These are phyloP conservation scores for Macrotrachela quadricornifera DNA, from an alignment of 1,140 invertebrate genomes.

Conservation along the genomic window DNA sequence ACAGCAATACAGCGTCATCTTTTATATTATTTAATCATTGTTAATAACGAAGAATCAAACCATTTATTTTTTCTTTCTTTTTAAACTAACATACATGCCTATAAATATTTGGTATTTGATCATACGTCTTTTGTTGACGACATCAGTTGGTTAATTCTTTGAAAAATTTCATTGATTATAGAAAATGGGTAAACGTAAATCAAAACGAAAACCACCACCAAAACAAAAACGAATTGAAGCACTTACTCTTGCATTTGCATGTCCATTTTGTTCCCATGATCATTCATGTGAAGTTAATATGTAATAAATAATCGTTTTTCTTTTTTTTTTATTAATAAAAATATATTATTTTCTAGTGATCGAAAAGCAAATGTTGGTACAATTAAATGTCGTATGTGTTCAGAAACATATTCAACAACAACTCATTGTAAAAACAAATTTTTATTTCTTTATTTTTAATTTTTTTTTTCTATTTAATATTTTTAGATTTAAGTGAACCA, in stretches of 20 bases:
- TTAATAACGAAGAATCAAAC: no score
- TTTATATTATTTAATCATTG: no score
- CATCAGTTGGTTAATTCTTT: no score
- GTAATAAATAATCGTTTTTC: slow-evolving; percentile 38
- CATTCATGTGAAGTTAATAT: slow-evolving; percentile 98
- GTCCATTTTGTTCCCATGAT: slow-evolving; percentile 98
- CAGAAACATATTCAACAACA: slow-evolving; percentile 84
- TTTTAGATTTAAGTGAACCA: slow-evolving; percentile 58
- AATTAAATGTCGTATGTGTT: slow-evolving; percentile 64
- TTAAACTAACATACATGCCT: no score
- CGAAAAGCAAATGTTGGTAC: slow-evolving; percentile 39
- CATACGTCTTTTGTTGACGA: no score
- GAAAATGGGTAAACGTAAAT: slow-evolving; percentile 39
- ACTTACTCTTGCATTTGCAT: slow-evolving; percentile 85
- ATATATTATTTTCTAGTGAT: slow-evolving; percentile 56
- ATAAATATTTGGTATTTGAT: no score
- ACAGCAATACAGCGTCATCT: no score
- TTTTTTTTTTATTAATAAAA: background rate
- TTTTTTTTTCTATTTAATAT: background rate
- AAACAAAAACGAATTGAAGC: slow-evolving; percentile 80
- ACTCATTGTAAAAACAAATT: slow-evolving; percentile 50
- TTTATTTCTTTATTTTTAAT: background rate
- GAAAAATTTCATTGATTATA: no score
- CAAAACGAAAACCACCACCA: slow-evolving; percentile 84
- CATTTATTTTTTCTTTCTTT: no score